Conservation (phyloP, 2,113 vertebrate genomes). For the Ctenomys sociabilis region DNA sequence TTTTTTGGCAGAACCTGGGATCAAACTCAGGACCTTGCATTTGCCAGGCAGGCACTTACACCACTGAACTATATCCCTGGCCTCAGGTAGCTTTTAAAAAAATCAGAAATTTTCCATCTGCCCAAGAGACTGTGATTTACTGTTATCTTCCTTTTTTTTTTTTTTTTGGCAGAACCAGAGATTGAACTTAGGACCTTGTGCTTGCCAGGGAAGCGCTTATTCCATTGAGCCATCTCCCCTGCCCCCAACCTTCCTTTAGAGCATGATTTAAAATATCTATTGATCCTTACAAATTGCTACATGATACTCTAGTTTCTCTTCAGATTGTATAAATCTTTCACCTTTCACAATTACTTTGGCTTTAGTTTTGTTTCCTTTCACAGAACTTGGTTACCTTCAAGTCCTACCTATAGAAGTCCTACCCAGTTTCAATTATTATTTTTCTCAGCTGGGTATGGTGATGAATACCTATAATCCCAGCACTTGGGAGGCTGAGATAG, state of each 20-base stretch:
- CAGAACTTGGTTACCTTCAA: conserved; percentile 54
- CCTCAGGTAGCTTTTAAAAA: conserved; percentile 32
- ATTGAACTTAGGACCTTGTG: no score
- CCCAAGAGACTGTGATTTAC: conserved; percentile 35
- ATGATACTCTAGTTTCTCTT: background rate
- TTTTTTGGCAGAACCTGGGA: no score
- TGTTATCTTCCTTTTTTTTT: no score
- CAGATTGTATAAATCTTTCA: no score
- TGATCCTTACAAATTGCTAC: conserved; percentile 15
- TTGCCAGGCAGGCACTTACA: no score
- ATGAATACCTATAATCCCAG: background rate
- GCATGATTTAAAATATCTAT: conserved; percentile 43
- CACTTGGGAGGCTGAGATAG: background rate
- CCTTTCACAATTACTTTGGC: conserved; percentile 48
- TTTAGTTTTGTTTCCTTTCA: conserved; percentile 56
- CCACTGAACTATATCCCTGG: no score
- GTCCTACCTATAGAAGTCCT: conserved; percentile 58
- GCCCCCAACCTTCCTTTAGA: conserved; percentile 34
- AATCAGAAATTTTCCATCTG: background rate
- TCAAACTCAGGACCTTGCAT: no score
- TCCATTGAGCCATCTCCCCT: no score
- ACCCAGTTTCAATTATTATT: conserved; percentile 62
- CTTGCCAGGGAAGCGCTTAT: no score
- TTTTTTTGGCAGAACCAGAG: no score
- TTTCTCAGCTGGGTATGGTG: background rate